phyloP scores from a whole-genome alignment of 2,888 invertebrate species.

The Polydrusus cervinus region DNA sequence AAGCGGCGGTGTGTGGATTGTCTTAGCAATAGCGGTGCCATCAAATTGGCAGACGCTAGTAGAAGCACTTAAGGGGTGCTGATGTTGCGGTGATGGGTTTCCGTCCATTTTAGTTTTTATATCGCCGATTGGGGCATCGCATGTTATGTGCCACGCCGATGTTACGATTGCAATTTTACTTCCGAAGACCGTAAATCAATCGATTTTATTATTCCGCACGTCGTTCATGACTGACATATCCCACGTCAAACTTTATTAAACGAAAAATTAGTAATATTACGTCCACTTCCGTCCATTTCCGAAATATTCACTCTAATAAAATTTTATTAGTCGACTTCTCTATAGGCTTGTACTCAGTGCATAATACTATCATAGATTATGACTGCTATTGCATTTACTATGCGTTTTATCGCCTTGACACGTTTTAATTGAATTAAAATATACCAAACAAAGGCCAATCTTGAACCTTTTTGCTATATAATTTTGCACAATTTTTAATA shows the following conservation, averaged over 20 bases:
- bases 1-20: conserved; percentile 63
- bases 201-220: conserved; percentile 66
- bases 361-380: conserved; percentile 6
- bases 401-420: not conserved
- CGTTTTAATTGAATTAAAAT: too few relatives aligned
- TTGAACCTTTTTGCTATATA: too few relatives aligned
- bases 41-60: conserved; percentile 65
- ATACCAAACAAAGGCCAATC: too few relatives aligned
- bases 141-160: conserved; percentile 56
- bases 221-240: conserved; percentile 65
- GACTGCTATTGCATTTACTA: not conserved
- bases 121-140: conserved; percentile 57
- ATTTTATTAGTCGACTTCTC: conserved; percentile 30
- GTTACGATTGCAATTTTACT: conserved; percentile 65
- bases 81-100: conserved; percentile 60
- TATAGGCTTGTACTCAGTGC: not conserved
- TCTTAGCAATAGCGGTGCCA: conserved; percentile 65
- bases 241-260: conserved; percentile 57
- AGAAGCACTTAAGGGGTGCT: conserved; percentile 64
- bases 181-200: conserved; percentile 66
- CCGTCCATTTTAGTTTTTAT: conserved; percentile 60
- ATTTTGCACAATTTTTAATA: too few relatives aligned
- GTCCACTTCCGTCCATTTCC: conserved; percentile 29
- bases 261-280: conserved; percentile 52
- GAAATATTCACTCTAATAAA: conserved; percentile 31